Evolutionary conservation across 1,140 invertebrate species (phyloP).

Genomic region (Hirudo medicinalis): DNA sequence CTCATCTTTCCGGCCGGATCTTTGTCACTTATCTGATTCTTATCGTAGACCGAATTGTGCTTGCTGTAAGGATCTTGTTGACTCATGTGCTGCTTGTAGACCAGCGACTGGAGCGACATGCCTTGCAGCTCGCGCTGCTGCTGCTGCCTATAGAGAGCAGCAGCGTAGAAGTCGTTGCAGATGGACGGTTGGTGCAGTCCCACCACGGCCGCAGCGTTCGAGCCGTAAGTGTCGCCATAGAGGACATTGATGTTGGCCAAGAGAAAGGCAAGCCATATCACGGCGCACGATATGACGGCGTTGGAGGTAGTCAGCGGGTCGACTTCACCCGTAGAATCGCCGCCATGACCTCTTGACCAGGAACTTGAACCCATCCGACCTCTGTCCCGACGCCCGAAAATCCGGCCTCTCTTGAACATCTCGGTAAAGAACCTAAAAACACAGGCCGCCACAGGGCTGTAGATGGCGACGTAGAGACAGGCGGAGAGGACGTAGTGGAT

Average conservation of each 20-base stretch:
- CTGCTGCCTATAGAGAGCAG: neutral
- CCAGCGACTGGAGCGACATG: neutral
- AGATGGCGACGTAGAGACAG: slow-evolving; percentile 22
- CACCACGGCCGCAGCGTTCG: neutral
- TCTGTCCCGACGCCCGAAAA: neutral
- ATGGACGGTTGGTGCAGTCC: slow-evolving; percentile 22
- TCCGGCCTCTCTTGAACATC: neutral
- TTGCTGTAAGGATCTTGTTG: neutral
- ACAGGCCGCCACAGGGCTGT: slow-evolving; percentile 22
- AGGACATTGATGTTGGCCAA: slow-evolving; percentile 21
- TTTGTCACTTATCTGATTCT: neutral
- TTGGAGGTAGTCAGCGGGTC: slow-evolving; percentile 11
- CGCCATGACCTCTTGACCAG: neutral
- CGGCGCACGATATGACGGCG: slow-evolving; percentile 20
- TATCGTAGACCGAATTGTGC: neutral
- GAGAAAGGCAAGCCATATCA: slow-evolving; percentile 23
- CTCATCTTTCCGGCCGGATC: slow-evolving; percentile 14
- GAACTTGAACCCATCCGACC: neutral
- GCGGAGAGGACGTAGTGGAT: slow-evolving; percentile 23
- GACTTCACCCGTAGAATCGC: neutral
- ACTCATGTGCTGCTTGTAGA: slow-evolving; percentile 8
- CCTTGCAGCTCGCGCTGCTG: neutral
- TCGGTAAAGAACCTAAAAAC: slow-evolving; percentile 23
- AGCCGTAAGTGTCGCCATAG: neutral
- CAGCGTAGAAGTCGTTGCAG: slow-evolving; percentile 18